Conservation (phyloP, 1,140 invertebrate genomes). For the Lucilia cuprina region DNA sequence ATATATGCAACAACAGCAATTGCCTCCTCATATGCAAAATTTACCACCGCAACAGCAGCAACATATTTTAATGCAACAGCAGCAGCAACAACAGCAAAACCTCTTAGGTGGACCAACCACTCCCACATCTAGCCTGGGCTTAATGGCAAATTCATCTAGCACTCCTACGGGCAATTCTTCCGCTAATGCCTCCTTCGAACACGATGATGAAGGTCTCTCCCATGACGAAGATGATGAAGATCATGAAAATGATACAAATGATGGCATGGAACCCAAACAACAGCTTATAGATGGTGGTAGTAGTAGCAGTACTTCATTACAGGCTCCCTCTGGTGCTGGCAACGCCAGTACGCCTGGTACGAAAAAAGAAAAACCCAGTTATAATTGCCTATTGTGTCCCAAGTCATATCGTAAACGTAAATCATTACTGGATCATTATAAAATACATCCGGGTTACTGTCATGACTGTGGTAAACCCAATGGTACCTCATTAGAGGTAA, state of each 20-base stretch:
- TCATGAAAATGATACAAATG: slow-evolving; percentile 55
- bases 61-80: slow-evolving; percentile 28
- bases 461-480: slow-evolving; percentile 61
- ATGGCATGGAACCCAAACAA: slow-evolving; percentile 53
- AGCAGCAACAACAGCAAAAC: slow-evolving; percentile 9
- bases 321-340: slow-evolving; percentile 51
- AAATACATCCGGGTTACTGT: slow-evolving; percentile 60
- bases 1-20: slow-evolving; percentile 36
- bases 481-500: slow-evolving; percentile 56
- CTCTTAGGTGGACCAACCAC: neutral
- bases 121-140: neutral
- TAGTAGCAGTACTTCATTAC: slow-evolving; percentile 57
- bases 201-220: slow-evolving; percentile 58
- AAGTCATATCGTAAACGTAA: slow-evolving; percentile 60
- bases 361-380: slow-evolving; percentile 59
- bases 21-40: slow-evolving; percentile 36
- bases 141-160: slow-evolving; percentile 23
- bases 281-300: slow-evolving; percentile 59
- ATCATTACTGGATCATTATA: slow-evolving; percentile 59
- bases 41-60: neutral
- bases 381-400: slow-evolving; percentile 56
- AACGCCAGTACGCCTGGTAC: slow-evolving; percentile 41
- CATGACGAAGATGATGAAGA: slow-evolving; percentile 58
- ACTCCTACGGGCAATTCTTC: slow-evolving; percentile 23
- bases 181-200: slow-evolving; percentile 41